These are phyloP conservation scores for Dolichopus griseipennis DNA, from an alignment of 2,888 invertebrate species.

Conservation along the genomic window DNA sequence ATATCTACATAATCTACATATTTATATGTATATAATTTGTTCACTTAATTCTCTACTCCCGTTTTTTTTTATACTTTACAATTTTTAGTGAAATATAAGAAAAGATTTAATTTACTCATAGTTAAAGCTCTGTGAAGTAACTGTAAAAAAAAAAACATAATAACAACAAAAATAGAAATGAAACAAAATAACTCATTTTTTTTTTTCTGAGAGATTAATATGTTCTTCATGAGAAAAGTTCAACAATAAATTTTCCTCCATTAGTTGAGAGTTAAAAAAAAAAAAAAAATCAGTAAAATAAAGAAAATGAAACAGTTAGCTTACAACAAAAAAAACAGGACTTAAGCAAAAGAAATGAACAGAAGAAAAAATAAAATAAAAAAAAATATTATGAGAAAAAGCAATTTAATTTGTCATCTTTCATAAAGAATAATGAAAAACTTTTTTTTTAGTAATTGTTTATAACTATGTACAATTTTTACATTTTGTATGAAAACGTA, in stretches of 20 bases:
- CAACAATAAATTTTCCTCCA: constrained; percentile 4
- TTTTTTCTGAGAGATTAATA: neutral
- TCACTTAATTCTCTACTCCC: too few relatives aligned
- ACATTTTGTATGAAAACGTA: too few relatives aligned
- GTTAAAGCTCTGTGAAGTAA: neutral
- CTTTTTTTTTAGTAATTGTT: neutral
- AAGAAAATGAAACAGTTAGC: neutral
- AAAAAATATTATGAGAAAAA: neutral
- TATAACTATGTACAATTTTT: too few relatives aligned
- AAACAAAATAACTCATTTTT: neutral
- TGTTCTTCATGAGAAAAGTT: constrained; percentile 6
- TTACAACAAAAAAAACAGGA: neutral
- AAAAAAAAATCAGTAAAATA: neutral
- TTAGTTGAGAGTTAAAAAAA: constrained; percentile 3
- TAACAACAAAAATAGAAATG: neutral
- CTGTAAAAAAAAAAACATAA: neutral
- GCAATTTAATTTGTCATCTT: constrained; percentile 3
- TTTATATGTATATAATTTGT: too few relatives aligned
- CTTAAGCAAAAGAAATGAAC: neutral
- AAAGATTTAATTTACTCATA: constrained; percentile 6
- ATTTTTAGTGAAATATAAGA: neutral
- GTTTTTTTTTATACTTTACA: too few relatives aligned
- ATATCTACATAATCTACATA: too few relatives aligned
- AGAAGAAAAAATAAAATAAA: too few relatives aligned
- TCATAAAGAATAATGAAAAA: constrained; percentile 6